These are phyloP conservation scores for Bombus waltoni DNA, from an alignment of 1,140 invertebrate genomes.

Conservation along the genomic window DNA sequence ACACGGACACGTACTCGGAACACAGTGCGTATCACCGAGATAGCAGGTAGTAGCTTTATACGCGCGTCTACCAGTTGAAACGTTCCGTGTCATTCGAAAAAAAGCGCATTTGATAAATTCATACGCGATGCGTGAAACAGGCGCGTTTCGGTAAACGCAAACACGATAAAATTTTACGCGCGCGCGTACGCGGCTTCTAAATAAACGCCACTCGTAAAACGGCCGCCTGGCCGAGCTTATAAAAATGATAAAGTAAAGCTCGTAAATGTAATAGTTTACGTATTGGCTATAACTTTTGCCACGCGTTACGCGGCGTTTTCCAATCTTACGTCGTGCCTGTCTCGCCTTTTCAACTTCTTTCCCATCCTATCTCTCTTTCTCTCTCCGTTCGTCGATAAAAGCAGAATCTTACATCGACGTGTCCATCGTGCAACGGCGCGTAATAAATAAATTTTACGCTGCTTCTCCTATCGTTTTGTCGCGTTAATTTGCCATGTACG, in stretches of 20 bases:
- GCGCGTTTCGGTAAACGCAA: slow-evolving; percentile 32
- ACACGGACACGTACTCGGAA: neutral
- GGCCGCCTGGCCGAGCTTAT: slow-evolving; percentile 28
- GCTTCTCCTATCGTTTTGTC: neutral
- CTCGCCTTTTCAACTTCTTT: neutral
- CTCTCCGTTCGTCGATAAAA: neutral
- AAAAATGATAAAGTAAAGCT: slow-evolving; percentile 54
- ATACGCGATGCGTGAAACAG: neutral
- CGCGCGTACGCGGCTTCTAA: slow-evolving; percentile 28
- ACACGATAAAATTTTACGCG: slow-evolving; percentile 46
- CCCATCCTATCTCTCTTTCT: neutral
- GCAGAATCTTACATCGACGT: neutral
- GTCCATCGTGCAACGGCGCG: neutral
- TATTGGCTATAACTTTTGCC: slow-evolving; percentile 41
- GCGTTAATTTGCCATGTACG: neutral
- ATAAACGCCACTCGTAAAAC: slow-evolving; percentile 53
- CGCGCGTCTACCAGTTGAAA: neutral
- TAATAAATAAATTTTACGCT: slow-evolving; percentile 34
- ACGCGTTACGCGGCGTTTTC: slow-evolving; percentile 4
- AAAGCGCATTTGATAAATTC: slow-evolving; percentile 33
- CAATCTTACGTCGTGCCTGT: neutral
- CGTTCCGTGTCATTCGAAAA: neutral
- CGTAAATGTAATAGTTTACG: slow-evolving; percentile 54
- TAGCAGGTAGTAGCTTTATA: no score
- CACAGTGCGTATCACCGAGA: accelerated